Conservation (phyloP, 92 coral and sea anemone species). For the Umimayanthus chanpuru region DNA sequence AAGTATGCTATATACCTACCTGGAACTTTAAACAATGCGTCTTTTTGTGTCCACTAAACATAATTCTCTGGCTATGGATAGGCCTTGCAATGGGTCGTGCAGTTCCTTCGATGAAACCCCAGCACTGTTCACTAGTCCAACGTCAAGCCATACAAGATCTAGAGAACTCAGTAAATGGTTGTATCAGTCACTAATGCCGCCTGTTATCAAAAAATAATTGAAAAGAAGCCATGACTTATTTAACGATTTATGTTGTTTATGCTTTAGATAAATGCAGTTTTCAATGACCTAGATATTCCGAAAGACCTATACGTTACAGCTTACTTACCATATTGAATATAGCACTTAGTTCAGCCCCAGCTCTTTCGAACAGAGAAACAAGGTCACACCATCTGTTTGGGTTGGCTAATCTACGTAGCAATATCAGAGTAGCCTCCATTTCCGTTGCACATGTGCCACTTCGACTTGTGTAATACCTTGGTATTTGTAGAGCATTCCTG, state of each 20-base stretch:
- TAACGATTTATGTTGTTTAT: too few relatives aligned
- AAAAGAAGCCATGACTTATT: too few relatives aligned
- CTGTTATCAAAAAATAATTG: constrained; percentile 32
- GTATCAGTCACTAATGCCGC: constrained; percentile 47
- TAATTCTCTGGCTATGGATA: constrained; percentile 55
- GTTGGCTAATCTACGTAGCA: constrained; percentile 57
- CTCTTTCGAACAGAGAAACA: constrained; percentile 56
- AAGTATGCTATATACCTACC: constrained; percentile 27
- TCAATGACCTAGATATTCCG: too few relatives aligned
- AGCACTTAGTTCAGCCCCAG: constrained; percentile 62
- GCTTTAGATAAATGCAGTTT: too few relatives aligned
- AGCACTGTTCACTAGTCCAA: constrained; percentile 58
- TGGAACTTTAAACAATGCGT: constrained; percentile 58
- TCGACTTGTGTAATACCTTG: constrained; percentile 43
- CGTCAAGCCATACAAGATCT: constrained; percentile 62
- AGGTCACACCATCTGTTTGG: constrained; percentile 69
- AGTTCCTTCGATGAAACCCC: constrained; percentile 79
- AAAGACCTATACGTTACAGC: background rate
- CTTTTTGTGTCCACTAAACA: constrained; percentile 71
- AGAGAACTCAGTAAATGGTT: background rate
- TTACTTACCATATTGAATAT: constrained; percentile 60
- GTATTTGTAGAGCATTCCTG: constrained; percentile 46
- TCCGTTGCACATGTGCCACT: constrained; percentile 48
- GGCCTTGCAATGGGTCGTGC: constrained; percentile 72
- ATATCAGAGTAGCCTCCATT: constrained; percentile 61